Conservation (phyloP, 2,113 vertebrate species). For the Xyrauchen texanus region DNA sequence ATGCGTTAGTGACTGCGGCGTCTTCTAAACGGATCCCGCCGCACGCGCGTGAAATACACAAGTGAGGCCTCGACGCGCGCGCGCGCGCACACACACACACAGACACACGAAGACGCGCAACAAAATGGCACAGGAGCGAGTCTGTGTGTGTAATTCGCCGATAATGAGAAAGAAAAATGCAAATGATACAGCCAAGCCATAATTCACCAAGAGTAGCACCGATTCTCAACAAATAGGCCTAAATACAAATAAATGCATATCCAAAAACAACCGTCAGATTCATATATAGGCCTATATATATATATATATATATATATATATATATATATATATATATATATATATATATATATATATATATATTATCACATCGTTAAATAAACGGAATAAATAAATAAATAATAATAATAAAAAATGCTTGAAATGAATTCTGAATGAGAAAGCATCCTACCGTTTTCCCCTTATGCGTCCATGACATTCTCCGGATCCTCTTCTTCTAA, state of each 20-base stretch:
- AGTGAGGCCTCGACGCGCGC: slow-evolving; percentile 20
- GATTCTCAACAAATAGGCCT: not conserved
- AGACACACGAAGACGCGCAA: slow-evolving; percentile 63
- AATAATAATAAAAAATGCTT: not conserved
- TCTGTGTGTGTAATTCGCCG: slow-evolving; percentile 39
- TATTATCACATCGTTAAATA: not conserved
- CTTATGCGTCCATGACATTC: slow-evolving; percentile 34
- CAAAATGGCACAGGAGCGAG: slow-evolving; percentile 78
- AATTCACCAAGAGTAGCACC: not conserved
- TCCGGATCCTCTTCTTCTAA: slow-evolving; percentile 14
- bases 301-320: too few species aligned
- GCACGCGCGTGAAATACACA: slow-evolving; percentile 68
- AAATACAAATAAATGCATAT: too few species aligned
- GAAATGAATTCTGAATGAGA: slow-evolving; percentile 10
- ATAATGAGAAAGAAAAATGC: slow-evolving; percentile 21
- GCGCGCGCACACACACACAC: not conserved
- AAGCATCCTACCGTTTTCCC: slow-evolving; percentile 25
- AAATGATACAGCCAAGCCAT: not conserved
- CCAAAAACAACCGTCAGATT: too few species aligned
- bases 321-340: too few species aligned
- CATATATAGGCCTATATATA: too few species aligned
- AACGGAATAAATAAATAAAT: slow-evolving; percentile 16
- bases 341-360: too few species aligned
- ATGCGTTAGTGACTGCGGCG: slow-evolving; percentile 65
- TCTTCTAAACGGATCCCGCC: slow-evolving; percentile 73